A percentile compares a stretch with the other conserved stretches of the same genome.
These are phyloP conservation scores for Cygnus atratus DNA, from an alignment of 2,113 vertebrate genomes.

Conservation along the genomic window DNA sequence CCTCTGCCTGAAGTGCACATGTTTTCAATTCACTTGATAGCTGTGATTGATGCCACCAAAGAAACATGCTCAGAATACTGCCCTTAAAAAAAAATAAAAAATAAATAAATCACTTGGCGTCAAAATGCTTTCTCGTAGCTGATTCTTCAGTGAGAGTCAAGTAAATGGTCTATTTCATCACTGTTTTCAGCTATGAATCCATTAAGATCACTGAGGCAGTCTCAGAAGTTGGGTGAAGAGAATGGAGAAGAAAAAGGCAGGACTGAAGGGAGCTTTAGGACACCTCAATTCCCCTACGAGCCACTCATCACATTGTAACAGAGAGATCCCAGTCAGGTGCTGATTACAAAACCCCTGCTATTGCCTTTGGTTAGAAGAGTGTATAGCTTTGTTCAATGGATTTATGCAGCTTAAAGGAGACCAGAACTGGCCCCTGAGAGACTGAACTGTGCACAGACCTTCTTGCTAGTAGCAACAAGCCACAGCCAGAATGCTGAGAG, in stretches of 20 bases:
- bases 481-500: not conserved
- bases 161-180: not conserved
- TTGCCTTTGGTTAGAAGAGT: not conserved
- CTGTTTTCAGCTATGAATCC: not conserved
- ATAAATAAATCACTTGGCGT: not conserved
- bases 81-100: not conserved
- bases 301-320: not conserved
- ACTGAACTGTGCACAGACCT: slow-evolving; percentile 7
- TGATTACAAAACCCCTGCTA: not conserved
- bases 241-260: not conserved
- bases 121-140: not conserved
- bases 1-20: slow-evolving; percentile 37
- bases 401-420: not conserved
- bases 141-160: not conserved
- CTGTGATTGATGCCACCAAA: slow-evolving; percentile 43
- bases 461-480: not conserved
- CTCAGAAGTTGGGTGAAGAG: slow-evolving; percentile 7
- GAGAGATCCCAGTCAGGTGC: not conserved
- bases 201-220: not conserved
- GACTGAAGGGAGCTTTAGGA: not conserved
- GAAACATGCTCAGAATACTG: slow-evolving; percentile 25
- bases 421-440: not conserved
- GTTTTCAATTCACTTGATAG: slow-evolving; percentile 57
- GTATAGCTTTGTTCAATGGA: not conserved
- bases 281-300: not conserved